These are phyloP conservation scores for Nomia melanderi DNA, from an alignment of 1,140 invertebrate species.

Conservation along the genomic window DNA sequence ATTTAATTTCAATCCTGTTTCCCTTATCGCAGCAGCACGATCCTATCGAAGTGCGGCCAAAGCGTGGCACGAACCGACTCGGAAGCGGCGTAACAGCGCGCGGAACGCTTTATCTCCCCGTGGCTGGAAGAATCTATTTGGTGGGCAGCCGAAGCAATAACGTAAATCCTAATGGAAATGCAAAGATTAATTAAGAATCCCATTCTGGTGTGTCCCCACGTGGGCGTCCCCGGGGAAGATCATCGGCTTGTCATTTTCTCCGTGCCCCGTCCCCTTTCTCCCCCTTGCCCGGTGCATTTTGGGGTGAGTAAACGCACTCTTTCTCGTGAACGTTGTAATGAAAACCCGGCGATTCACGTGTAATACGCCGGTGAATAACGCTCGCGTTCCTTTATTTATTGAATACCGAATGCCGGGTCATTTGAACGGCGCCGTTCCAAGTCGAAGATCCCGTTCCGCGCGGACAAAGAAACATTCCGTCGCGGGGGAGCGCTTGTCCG, in stretches of 20 bases:
- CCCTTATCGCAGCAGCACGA: background rate
- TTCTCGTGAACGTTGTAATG: constrained; percentile 36
- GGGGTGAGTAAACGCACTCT: constrained; percentile 50
- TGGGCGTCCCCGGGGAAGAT: constrained; percentile 70
- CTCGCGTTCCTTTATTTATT: too few species aligned
- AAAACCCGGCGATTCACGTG: constrained; percentile 13
- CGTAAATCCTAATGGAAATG: constrained; percentile 75
- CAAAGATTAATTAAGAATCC: constrained; percentile 78
- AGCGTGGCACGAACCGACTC: constrained; percentile 26
- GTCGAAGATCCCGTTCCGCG: too few species aligned
- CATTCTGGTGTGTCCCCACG: constrained; percentile 65
- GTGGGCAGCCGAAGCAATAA: constrained; percentile 63
- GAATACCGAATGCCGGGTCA: too few species aligned
- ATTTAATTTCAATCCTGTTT: background rate
- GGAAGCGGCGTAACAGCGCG: constrained; percentile 36
- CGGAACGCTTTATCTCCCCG: constrained; percentile 50
- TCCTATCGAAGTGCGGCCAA: background rate
- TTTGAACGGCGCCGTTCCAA: too few species aligned
- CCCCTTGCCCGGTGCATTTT: constrained; percentile 24
- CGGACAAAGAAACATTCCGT: background rate
- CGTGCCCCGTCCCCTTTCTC: constrained; percentile 33
- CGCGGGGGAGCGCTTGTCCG: background rate
- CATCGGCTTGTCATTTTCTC: constrained; percentile 65
- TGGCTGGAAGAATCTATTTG: constrained; percentile 66
- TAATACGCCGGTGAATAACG: too few species aligned